Evolutionary conservation across 1,140 invertebrate genomes (phyloP).

Genomic region (Schlechtendalia chinensis): DNA sequence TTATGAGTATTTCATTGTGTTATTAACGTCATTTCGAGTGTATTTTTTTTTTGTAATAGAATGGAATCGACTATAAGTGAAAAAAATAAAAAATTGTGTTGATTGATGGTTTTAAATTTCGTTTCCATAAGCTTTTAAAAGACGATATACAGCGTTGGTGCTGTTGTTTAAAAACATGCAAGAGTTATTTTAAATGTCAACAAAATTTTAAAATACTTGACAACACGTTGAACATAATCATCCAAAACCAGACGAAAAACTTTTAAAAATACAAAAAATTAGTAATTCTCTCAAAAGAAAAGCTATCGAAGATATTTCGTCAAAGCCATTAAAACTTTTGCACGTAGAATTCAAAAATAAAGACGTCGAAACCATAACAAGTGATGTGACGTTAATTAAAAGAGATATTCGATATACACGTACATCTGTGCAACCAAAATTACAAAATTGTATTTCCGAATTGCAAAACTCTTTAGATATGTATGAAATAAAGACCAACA

Average conservation of each 20-base stretch:
- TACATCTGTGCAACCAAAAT: neutral
- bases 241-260: neutral
- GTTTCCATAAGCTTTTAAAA: neutral
- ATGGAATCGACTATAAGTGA: neutral
- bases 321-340: neutral
- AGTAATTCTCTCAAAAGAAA: slow-evolving; percentile 5
- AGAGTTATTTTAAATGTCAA: neutral
- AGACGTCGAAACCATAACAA: neutral
- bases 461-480: neutral
- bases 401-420: neutral
- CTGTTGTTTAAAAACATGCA: neutral
- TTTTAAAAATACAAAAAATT: neutral
- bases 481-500: neutral
- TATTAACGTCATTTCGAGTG: too few species aligned
- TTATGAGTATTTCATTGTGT: too few species aligned
- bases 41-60: too few species aligned
- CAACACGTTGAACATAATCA: neutral
- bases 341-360: slow-evolving; percentile 9
- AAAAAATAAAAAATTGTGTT: neutral
- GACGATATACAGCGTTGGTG: neutral
- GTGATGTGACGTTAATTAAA: neutral
- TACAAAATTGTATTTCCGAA: neutral
- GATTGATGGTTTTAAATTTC: neutral
- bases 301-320: neutral
- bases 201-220: neutral